Evolutionary conservation across 1,140 invertebrate species (phyloP).

Genomic region (Drosophila yakuba): DNA sequence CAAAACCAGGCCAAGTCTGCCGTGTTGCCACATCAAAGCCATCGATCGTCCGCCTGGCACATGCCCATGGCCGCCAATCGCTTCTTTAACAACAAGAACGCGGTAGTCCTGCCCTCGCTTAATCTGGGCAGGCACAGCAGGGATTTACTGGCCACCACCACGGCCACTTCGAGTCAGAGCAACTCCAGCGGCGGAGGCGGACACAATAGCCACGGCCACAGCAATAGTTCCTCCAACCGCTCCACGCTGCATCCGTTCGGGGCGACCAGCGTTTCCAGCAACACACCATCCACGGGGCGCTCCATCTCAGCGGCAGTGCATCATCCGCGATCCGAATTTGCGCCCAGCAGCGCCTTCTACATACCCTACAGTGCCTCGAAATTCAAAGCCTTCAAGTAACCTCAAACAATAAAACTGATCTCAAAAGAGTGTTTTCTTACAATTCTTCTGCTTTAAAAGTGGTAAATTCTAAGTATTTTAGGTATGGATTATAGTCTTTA

Average conservation of each 20-base stretch:
- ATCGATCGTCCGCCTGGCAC: conserved; percentile 69
- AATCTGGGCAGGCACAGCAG: conserved; percentile 58
- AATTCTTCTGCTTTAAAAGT: background rate
- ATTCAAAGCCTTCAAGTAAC: conserved; percentile 81
- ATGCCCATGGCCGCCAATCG: conserved; percentile 70
- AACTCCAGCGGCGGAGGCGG: conserved; percentile 57
- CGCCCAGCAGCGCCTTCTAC: conserved; percentile 66
- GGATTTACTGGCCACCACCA: conserved; percentile 48
- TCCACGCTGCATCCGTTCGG: conserved; percentile 48
- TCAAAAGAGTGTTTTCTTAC: conserved; percentile 10
- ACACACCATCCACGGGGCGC: conserved; percentile 71
- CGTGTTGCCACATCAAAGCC: conserved; percentile 60
- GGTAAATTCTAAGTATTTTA: background rate
- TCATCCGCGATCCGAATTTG: conserved; percentile 68
- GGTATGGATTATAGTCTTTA: background rate
- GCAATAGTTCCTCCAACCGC: conserved; percentile 53
- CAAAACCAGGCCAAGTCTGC: conserved; percentile 70
- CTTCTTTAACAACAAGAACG: conserved; percentile 74
- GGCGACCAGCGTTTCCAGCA: conserved; percentile 61
- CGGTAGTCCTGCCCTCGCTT: conserved; percentile 72
- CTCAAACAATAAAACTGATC: conserved; percentile 72
- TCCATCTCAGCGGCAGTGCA: conserved; percentile 79
- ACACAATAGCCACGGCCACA: conserved; percentile 50
- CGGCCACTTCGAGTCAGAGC: conserved; percentile 55
- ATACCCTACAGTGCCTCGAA: conserved; percentile 84